Percentiles rank a stretch among this genome's conserved stretches.
Conservation (phyloP, 2,888 invertebrate genomes). For the Orthosia incerta region DNA sequence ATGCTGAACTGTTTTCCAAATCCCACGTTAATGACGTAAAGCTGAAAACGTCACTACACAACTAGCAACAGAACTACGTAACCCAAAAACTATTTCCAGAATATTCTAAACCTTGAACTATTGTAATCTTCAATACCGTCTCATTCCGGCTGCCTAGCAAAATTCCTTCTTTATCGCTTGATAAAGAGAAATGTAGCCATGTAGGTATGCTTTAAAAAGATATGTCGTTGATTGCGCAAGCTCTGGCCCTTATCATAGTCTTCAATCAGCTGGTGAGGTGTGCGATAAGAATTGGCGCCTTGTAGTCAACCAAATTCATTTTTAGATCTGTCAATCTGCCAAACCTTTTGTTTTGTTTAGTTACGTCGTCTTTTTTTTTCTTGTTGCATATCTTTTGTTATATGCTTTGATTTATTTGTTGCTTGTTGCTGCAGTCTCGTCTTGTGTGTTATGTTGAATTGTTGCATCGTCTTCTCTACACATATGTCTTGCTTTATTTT, state of each 20-base stretch:
- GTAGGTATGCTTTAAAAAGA: conserved; percentile 22
- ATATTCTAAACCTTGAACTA: conserved; percentile 46
- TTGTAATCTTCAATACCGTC: not conserved
- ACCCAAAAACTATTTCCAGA: conserved; percentile 27
- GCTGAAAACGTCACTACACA: conserved; percentile 18
- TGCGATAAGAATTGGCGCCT: conserved; percentile 61
- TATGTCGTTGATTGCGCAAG: conserved; percentile 42
- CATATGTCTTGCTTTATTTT: not conserved
- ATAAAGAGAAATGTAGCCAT: conserved; percentile 44
- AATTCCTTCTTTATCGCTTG: conserved; percentile 52
- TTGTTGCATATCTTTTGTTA: not conserved
- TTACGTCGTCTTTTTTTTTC: not conserved
- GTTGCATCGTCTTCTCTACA: not conserved
- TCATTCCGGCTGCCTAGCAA: conserved; percentile 15
- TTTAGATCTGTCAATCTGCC: conserved; percentile 48
- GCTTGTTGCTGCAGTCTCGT: not conserved
- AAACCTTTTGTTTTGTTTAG: conserved; percentile 42
- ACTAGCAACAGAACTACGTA: not conserved
- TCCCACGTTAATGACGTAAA: conserved; percentile 16
- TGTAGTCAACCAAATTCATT: conserved; percentile 50
- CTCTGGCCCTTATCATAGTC: conserved; percentile 28
- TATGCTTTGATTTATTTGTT: not conserved
- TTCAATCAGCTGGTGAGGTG: conserved; percentile 35
- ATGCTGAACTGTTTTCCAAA: conserved; percentile 1
- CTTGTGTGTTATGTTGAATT: not conserved